These are phyloP conservation scores for Cephus cinctus DNA, from an alignment of 1,140 invertebrate genomes.

Conservation along the genomic window DNA sequence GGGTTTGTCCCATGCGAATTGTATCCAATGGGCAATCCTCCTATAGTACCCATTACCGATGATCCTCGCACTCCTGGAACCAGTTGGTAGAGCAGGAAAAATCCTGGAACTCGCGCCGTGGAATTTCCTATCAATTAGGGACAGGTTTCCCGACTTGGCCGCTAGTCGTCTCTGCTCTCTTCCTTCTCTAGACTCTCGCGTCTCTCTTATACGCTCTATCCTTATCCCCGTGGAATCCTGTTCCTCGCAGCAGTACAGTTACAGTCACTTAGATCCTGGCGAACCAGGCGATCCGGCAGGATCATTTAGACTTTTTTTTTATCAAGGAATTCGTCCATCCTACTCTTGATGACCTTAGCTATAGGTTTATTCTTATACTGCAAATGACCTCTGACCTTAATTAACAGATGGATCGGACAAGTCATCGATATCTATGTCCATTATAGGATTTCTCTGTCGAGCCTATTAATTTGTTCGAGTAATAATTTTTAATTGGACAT, in stretches of 20 bases:
- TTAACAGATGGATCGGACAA: no score
- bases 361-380: no score
- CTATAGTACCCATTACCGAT: conserved; percentile 45
- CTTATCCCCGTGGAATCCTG: conserved; percentile 5
- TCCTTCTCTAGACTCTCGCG: conserved; percentile 6
- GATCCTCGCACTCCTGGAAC: conserved; percentile 18
- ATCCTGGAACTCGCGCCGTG: conserved; percentile 35
- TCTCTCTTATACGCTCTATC: background rate
- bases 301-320: no score
- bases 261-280: background rate
- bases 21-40: conserved; percentile 39
- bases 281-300: background rate
- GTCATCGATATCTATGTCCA: no score
- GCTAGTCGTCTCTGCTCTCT: conserved; percentile 19
- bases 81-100: conserved; percentile 41
- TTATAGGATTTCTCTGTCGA: no score
- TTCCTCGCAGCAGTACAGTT: background rate
- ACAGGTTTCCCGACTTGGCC: conserved; percentile 41
- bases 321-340: no score
- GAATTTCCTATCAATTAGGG: conserved; percentile 54
- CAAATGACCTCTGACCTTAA: no score
- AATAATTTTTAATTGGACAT: no score
- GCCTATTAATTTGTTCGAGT: no score
- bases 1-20: conserved; percentile 21
- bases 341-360: no score